Percentiles rank a stretch among this genome's conserved stretches.
Evolutionary conservation across 92 coral and sea anemone genomes (phyloP).

Genomic region (Parazoanthus swiftii): DNA sequence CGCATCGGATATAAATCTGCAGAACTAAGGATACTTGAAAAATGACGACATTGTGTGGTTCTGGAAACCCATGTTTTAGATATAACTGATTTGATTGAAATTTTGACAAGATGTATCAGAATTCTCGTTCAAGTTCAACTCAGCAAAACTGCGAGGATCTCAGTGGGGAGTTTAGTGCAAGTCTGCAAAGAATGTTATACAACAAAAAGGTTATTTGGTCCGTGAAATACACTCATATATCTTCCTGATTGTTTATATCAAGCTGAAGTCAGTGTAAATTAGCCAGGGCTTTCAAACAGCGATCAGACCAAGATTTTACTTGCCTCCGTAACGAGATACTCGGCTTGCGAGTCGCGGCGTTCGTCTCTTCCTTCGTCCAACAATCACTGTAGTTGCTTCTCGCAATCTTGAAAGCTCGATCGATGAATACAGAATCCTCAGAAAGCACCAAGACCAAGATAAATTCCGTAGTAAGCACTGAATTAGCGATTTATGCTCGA

Average conservation of each 20-base stretch:
- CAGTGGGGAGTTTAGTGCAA: not conserved
- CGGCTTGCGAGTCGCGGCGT: constrained; percentile 38
- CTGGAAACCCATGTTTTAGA: not conserved
- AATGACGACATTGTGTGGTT: not conserved
- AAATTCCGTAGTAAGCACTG: constrained; percentile 34
- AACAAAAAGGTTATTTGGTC: constrained; percentile 5
- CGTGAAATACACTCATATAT: constrained; percentile 18
- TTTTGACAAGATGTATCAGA: not conserved
- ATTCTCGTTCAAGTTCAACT: not conserved
- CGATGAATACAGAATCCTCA: constrained; percentile 13
- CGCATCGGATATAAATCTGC: not conserved
- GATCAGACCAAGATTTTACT: constrained; percentile 17
- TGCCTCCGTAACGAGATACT: constrained; percentile 44
- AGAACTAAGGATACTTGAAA: not conserved
- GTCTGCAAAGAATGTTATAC: constrained; percentile 1
- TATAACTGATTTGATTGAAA: not conserved
- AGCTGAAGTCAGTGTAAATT: constrained; percentile 19
- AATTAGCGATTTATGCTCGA: constrained; percentile 38
- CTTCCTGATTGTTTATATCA: constrained; percentile 6
- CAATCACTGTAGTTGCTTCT: constrained; percentile 2
- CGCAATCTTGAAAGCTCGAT: constrained; percentile 22
- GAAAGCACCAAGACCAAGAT: constrained; percentile 26
- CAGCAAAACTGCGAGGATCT: not conserved
- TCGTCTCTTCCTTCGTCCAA: constrained; percentile 35
- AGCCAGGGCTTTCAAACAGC: constrained; percentile 21